phyloP scores from a whole-genome alignment of 2,888 invertebrate genomes.

The Metallyticus violacea region DNA sequence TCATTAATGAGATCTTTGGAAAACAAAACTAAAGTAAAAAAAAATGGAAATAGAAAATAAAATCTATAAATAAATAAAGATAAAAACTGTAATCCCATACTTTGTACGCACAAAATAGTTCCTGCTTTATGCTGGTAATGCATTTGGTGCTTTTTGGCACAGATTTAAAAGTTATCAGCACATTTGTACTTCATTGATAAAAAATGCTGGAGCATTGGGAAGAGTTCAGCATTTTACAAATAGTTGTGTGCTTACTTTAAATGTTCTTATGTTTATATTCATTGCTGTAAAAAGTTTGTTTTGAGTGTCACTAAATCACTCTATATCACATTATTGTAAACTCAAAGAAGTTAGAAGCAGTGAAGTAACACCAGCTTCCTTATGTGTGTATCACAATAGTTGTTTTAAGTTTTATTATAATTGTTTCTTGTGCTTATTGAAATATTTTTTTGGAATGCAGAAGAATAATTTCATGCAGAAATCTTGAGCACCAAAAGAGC shows the following conservation, averaged over 20 bases:
- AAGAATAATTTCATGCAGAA: neutral
- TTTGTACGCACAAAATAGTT: neutral
- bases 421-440: neutral
- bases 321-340: too few species aligned
- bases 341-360: too few species aligned
- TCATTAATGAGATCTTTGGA: neutral
- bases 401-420: neutral
- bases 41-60: neutral
- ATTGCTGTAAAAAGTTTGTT: too few species aligned
- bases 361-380: too few species aligned
- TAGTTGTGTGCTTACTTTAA: neutral
- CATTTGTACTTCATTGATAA: neutral
- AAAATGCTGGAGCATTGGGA: neutral
- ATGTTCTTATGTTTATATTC: neutral
- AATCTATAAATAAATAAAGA: neutral
- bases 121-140: neutral
- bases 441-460: neutral
- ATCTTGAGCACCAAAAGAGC: too few species aligned
- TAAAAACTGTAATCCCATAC: neutral
- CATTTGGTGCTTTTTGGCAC: neutral
- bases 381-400: neutral
- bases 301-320: too few species aligned
- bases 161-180: neutral
- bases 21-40: neutral
- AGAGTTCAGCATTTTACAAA: too few species aligned